These are phyloP conservation scores for Odontamblyopus lacepedii DNA, from an alignment of 2,797 vertebrate species.

Conservation along the genomic window DNA sequence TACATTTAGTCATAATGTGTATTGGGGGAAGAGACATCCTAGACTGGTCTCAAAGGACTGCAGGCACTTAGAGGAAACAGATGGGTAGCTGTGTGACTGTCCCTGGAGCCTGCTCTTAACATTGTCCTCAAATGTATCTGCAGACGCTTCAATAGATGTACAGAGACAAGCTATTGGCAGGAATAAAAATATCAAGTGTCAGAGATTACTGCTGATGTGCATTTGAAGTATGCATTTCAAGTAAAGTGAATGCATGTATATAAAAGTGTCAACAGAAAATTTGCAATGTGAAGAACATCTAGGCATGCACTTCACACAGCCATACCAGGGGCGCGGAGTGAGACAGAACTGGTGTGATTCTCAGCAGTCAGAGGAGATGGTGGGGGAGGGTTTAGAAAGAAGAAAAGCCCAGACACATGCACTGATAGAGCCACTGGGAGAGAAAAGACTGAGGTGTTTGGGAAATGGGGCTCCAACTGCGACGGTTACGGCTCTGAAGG, in stretches of 20 bases:
- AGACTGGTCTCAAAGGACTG: constrained; percentile 47
- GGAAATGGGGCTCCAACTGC: constrained; percentile 31
- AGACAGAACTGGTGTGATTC: constrained; percentile 47
- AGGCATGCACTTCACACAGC: constrained; percentile 25
- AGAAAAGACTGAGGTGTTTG: constrained; percentile 27
- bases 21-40: constrained; percentile 35
- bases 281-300: constrained; percentile 17
- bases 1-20: neutral
- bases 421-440: constrained; percentile 23
- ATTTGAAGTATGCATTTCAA: neutral
- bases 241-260: neutral
- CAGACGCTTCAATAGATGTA: constrained; percentile 17
- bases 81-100: constrained; percentile 42
- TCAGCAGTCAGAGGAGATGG: constrained; percentile 36
- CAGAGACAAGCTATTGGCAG: constrained; percentile 2
- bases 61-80: constrained; percentile 51
- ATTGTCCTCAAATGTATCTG: constrained; percentile 15
- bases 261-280: constrained; percentile 9
- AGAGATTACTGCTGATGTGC: neutral
- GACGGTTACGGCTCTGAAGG: constrained; percentile 51
- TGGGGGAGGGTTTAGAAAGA: constrained; percentile 17
- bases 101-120: constrained; percentile 26
- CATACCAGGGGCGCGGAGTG: constrained; percentile 27
- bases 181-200: constrained; percentile 19
- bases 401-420: constrained; percentile 39